Evolutionary conservation across 1,140 invertebrate genomes (phyloP).

Genomic region (Parapsyche elsis): DNA sequence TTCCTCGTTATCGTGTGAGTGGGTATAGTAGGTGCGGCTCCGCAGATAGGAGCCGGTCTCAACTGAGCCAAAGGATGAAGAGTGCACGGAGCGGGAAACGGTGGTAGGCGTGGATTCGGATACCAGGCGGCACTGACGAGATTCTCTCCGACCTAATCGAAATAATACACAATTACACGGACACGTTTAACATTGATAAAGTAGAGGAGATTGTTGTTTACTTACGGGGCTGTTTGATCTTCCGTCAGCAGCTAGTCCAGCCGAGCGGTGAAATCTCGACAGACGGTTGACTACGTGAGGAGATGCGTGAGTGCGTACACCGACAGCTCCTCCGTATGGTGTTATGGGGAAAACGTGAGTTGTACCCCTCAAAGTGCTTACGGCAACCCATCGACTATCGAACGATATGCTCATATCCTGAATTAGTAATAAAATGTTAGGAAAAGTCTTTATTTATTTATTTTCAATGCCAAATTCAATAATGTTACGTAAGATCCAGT

Average conservation of each 20-base stretch:
- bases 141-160: slow-evolving; percentile 60
- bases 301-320: slow-evolving; percentile 91
- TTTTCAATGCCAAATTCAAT: too few species aligned
- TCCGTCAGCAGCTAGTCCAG: slow-evolving; percentile 84
- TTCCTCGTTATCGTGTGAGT: slow-evolving; percentile 68
- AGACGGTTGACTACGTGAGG: slow-evolving; percentile 94
- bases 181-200: background rate
- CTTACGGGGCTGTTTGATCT: slow-evolving; percentile 77
- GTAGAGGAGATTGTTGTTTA: slow-evolving; percentile 12
- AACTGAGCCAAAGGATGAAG: slow-evolving; percentile 86
- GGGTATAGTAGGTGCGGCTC: slow-evolving; percentile 60
- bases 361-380: slow-evolving; percentile 94
- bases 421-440: slow-evolving; percentile 45
- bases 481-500: too few species aligned
- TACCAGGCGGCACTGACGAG: slow-evolving; percentile 73
- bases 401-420: slow-evolving; percentile 89
- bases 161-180: background rate
- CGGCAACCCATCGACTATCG: slow-evolving; percentile 95
- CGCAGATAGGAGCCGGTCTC: slow-evolving; percentile 76
- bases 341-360: slow-evolving; percentile 98
- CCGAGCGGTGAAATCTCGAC: slow-evolving; percentile 95
- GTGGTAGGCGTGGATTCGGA: slow-evolving; percentile 88
- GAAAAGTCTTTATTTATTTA: too few species aligned
- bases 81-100: slow-evolving; percentile 86
- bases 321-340: slow-evolving; percentile 94